Evolutionary conservation across 2,888 invertebrate genomes (phyloP).

Genomic region (Mesorhabditis spiculigera): DNA sequence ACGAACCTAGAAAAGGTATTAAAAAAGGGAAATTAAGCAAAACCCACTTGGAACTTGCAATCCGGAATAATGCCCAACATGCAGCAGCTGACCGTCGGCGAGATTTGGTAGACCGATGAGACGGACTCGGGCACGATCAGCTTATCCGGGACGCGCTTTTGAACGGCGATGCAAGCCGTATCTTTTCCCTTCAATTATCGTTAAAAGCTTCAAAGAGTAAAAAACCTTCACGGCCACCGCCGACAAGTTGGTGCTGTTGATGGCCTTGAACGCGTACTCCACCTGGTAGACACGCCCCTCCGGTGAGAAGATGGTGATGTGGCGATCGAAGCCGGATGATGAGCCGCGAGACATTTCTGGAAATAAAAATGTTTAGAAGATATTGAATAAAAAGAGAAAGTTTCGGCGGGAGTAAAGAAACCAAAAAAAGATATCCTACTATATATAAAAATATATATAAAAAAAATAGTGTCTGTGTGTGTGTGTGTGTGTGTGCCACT

Average conservation of each 20-base stretch:
- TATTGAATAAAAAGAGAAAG: no score
- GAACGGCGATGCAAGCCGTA: conserved; percentile 90
- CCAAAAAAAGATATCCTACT: no score
- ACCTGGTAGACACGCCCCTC: conserved; percentile 98
- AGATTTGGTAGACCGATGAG: conserved; percentile 83
- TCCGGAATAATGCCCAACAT: conserved; percentile 88
- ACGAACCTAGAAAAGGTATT: conserved; percentile 91
- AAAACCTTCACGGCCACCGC: conserved; percentile 76
- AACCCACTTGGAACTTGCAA: conserved; percentile 34
- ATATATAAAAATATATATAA: no score
- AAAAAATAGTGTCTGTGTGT: no score
- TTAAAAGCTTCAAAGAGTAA: no score
- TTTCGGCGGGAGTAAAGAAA: no score
- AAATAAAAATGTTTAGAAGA: no score
- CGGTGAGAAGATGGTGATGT: conserved; percentile 99
- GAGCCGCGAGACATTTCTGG: conserved; percentile 76
- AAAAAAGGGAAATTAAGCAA: conserved; percentile 68
- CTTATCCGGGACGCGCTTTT: conserved; percentile 96
- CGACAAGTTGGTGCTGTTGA: conserved; percentile 94
- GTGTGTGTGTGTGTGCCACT: no score
- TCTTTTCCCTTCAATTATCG: conserved; percentile 73
- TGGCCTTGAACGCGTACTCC: conserved; percentile 99
- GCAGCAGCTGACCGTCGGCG: conserved; percentile 82
- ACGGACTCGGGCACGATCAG: conserved; percentile 86
- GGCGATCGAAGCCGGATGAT: conserved; percentile 98